These are phyloP conservation scores for Falco peregrinus DNA, from an alignment of 2,797 vertebrate genomes.

Conservation along the genomic window DNA sequence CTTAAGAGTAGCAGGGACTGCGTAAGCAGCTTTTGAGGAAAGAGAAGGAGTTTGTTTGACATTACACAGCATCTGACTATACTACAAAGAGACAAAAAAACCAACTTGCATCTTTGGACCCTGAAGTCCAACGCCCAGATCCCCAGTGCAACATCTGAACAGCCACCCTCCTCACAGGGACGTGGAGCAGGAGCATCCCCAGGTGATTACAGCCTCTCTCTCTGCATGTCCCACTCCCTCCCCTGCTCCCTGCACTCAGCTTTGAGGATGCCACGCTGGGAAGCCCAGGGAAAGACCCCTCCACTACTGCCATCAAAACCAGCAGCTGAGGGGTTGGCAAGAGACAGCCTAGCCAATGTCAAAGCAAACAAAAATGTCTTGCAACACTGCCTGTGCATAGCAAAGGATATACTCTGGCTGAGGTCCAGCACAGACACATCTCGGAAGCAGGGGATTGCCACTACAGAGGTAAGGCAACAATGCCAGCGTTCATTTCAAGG, in stretches of 20 bases:
- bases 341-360: not conserved
- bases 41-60: not conserved
- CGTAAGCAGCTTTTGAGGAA: not conserved
- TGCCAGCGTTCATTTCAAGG: not conserved
- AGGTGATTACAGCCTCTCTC: too few relatives aligned
- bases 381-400: rapidly evolving
- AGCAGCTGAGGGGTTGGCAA: not conserved
- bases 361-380: not conserved
- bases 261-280: not conserved
- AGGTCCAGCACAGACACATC: not conserved
- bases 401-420: not conserved
- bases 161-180: not conserved
- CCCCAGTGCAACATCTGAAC: not conserved
- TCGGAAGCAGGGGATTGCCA: not conserved
- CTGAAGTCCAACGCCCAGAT: not conserved
- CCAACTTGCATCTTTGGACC: not conserved
- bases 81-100: too few relatives aligned
- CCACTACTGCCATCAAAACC: too few relatives aligned
- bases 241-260: not conserved
- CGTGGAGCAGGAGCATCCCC: not conserved
- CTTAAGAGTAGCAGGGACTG: not conserved
- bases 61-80: not conserved
- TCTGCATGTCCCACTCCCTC: not conserved
- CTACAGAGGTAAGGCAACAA: not conserved
- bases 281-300: not conserved